Percentiles rank a stretch among this genome's conserved stretches.
These are phyloP conservation scores for Saguinus midas DNA, from an alignment of 2,113 vertebrate genomes.

Conservation along the genomic window DNA sequence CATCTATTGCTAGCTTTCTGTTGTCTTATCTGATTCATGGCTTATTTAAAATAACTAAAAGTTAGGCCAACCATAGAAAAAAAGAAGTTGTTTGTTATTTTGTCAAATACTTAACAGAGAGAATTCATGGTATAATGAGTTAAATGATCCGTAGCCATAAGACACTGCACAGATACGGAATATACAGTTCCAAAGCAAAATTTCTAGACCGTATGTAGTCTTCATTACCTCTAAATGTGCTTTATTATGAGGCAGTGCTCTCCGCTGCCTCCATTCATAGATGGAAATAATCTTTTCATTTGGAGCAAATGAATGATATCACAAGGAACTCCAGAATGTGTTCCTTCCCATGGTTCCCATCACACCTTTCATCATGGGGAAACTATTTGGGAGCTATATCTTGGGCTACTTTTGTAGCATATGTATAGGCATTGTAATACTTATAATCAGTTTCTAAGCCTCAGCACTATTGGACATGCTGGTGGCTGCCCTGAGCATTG, in stretches of 20 bases:
- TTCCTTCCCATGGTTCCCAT: background rate
- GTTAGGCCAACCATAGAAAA: background rate
- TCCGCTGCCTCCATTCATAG: background rate
- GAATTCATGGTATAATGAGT: conserved; percentile 1
- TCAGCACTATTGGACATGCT: background rate
- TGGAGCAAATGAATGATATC: background rate
- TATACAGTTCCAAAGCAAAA: background rate
- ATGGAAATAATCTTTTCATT: background rate
- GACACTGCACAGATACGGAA: background rate
- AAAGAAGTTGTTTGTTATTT: background rate
- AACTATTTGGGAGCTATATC: background rate
- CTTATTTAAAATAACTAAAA: conserved; percentile 19
- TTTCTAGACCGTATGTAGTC: background rate
- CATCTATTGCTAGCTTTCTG: background rate
- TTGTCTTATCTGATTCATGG: background rate
- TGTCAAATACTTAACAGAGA: conserved; percentile 16
- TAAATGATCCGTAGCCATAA: background rate
- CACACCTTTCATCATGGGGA: background rate
- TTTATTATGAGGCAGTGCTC: background rate
- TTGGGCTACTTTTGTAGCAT: background rate
- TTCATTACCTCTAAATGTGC: background rate
- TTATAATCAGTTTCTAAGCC: background rate
- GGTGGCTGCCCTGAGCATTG: background rate
- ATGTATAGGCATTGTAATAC: background rate
- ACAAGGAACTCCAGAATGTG: background rate